A percentile compares a stretch with the other conserved stretches of the same genome.
Conservation (phyloP, 35 echinoderm and acorn worm genomes). For the Amphiura filiformis region DNA sequence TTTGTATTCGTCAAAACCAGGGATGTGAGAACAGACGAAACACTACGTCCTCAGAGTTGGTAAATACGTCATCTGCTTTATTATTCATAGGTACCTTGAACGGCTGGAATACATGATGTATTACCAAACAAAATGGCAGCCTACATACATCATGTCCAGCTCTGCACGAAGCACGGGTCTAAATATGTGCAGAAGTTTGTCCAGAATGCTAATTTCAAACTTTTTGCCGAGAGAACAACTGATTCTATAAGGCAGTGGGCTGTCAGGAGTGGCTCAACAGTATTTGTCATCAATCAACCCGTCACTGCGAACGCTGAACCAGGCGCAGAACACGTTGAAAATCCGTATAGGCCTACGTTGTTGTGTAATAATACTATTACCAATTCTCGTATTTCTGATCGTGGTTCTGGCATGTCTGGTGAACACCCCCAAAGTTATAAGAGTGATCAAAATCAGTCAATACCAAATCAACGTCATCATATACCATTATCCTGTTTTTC, state of each 20-base stretch:
- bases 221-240: conserved; percentile 70
- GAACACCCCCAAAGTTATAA: background rate
- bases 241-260: conserved; percentile 73
- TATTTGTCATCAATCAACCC: conserved; percentile 71
- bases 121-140: background rate
- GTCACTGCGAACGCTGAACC: background rate
- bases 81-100: too few species aligned
- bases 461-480: background rate
- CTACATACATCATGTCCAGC: conserved; percentile 77
- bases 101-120: too few species aligned
- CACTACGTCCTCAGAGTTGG: too few species aligned
- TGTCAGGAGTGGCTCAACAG: conserved; percentile 58
- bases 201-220: conserved; percentile 67
- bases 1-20: too few species aligned
- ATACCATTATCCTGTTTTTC: background rate
- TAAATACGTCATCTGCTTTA: too few species aligned
- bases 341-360: background rate
- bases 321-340: background rate
- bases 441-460: background rate
- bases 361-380: background rate
- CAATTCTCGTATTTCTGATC: too few species aligned
- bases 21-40: too few species aligned
- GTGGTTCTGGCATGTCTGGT: background rate
- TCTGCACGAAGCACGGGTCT: conserved; percentile 62
- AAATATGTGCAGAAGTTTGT: conserved; percentile 60